phyloP scores from a whole-genome alignment of 2,113 vertebrate species.

The Grammomys dolichurus region DNA sequence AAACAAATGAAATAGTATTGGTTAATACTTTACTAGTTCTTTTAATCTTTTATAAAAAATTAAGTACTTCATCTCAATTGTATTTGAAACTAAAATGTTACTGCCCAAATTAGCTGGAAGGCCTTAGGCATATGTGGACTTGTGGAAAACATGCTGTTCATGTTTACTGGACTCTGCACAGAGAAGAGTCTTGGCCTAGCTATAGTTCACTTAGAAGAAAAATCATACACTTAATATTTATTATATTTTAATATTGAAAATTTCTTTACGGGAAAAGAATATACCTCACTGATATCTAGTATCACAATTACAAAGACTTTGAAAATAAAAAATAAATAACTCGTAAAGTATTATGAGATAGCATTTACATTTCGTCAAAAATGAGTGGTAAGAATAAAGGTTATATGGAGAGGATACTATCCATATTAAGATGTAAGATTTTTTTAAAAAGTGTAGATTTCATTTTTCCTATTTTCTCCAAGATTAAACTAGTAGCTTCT shows the following conservation, averaged over 20 bases:
- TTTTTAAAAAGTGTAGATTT: background rate
- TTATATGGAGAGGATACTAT: background rate
- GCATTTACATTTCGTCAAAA: slow-evolving; percentile 18
- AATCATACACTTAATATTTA: background rate
- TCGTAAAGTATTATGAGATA: slow-evolving; percentile 21
- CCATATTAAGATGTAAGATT: background rate
- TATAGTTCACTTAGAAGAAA: slow-evolving; percentile 50
- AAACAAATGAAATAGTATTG: background rate
- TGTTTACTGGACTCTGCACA: background rate
- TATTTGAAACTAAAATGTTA: slow-evolving; percentile 59
- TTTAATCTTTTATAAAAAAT: background rate
- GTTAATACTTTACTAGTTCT: slow-evolving; percentile 14
- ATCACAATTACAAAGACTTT: background rate
- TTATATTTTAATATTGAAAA: slow-evolving; percentile 36
- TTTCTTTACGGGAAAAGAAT: background rate
- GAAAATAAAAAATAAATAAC: slow-evolving; percentile 42
- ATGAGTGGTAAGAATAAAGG: background rate
- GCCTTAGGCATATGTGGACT: slow-evolving; percentile 44
- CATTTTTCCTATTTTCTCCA: background rate
- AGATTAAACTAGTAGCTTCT: background rate
- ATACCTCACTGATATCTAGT: background rate
- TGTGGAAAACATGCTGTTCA: slow-evolving; percentile 34
- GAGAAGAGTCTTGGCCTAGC: slow-evolving; percentile 20
- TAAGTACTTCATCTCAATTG: slow-evolving; percentile 28
- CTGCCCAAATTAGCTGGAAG: slow-evolving; percentile 44